Base-by-base conservation (phyloP, 2,113 vertebrate genomes). In the Crotalus horridus region DNA sequence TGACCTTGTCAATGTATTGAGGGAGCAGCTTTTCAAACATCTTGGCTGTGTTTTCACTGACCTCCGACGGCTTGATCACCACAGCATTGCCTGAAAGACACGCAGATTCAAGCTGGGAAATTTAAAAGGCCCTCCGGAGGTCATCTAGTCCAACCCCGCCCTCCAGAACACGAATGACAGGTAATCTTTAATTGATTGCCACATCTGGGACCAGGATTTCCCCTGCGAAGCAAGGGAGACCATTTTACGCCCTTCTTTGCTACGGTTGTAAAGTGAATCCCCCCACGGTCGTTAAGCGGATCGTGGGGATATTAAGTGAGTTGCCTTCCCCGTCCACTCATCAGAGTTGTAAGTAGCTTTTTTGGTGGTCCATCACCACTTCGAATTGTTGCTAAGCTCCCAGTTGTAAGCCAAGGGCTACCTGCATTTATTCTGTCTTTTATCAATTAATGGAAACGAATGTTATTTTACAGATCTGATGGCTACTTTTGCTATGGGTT, bases 31-130 rank as follows among this genome's bases (percentile, higher is more conserved):
- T 96, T 24, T 98, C 97, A 54, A 99, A 93, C 53, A 99, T 94
- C 54, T 93, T 97, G 91, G 98, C 97, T 0, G 98, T 99, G 95
- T 97, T 97, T 94, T 98, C 98, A 0, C 98, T 98, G 92, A 99
- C 39, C 97, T 99, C 99, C 0, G 99, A 99, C 0, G 99, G 99
- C 94, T 99, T 99, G 92, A 99, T 91, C 94, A 99, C 98, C 64
- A 97, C 99, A 0, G 98, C 99, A 0, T 99, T 99, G 81, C 99
- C 99, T 99, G 94, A 94, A 92, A 85, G 1, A 17, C 3, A 39
- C 23, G 85, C 21, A 24, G 1, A 23, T 1, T 0, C 15, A 21
- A 17, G 69, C 29, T 69, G 64, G 64, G 39, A 33, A 39, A 39
- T 39, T 58, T 7, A 6, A 81, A 81, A 39, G 33, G 15, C 0